These are phyloP conservation scores for Synergus japonicus DNA, from an alignment of 2,888 invertebrate genomes.

Conservation along the genomic window DNA sequence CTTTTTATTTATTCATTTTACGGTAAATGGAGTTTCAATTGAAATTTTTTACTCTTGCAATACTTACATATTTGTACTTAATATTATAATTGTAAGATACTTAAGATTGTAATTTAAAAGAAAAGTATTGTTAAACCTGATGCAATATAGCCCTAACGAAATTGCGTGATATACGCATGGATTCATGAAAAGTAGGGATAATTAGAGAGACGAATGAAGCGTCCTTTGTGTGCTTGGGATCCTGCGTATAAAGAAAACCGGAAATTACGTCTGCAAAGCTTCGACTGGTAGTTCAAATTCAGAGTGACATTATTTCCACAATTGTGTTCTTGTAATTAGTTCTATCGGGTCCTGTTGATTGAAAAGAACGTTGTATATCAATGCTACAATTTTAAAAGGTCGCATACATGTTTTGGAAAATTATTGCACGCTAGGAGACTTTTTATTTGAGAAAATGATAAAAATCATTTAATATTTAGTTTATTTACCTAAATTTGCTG, in stretches of 20 bases:
- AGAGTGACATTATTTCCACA: conserved; percentile 48
- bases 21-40: too few relatives aligned
- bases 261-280: conserved; percentile 63
- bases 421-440: too few relatives aligned
- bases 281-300: conserved; percentile 49
- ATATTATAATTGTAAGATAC: too few relatives aligned
- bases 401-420: too few relatives aligned
- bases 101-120: too few relatives aligned
- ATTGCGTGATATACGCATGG: conserved; percentile 49
- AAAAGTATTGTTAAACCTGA: not conserved
- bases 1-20: too few relatives aligned
- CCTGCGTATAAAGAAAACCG: conserved; percentile 61
- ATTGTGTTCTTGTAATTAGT: conserved; percentile 38
- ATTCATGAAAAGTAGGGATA: conserved; percentile 53
- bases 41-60: too few relatives aligned
- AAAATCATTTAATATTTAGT: too few relatives aligned
- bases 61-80: too few relatives aligned
- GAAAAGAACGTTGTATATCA: not conserved
- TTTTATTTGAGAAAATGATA: too few relatives aligned
- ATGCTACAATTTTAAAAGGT: not conserved
- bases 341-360: not conserved
- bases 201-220: conserved; percentile 60
- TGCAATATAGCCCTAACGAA: conserved; percentile 45
- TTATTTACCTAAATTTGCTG: too few relatives aligned
- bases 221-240: conserved; percentile 59